A percentile compares a stretch with the other conserved stretches of the same genome.
phyloP scores from a whole-genome alignment of 1,140 invertebrate species.

The Drosophila eugracilis region DNA sequence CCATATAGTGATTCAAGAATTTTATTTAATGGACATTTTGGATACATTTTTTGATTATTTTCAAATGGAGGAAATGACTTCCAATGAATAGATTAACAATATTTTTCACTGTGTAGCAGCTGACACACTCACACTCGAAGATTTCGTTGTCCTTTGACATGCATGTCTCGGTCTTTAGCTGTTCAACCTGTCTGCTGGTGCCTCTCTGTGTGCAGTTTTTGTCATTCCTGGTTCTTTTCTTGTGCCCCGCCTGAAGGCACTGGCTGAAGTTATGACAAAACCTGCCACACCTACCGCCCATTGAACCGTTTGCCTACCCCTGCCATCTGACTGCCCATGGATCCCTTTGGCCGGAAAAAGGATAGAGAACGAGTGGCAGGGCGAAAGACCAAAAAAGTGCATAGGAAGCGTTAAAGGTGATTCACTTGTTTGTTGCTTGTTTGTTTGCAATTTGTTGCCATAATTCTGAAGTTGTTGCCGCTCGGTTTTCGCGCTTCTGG shows the following conservation, averaged over 20 bases:
- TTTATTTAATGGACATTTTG: no score
- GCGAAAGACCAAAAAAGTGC: constrained; percentile 49
- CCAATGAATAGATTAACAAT: background rate
- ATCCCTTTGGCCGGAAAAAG: constrained; percentile 9
- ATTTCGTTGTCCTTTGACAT: constrained; percentile 75
- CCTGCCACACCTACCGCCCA: constrained; percentile 21
- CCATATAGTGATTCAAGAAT: no score
- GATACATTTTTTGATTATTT: no score
- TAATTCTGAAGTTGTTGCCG: constrained; percentile 60
- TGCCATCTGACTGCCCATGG: background rate
- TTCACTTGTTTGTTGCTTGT: constrained; percentile 80
- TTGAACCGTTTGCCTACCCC: constrained; percentile 1
- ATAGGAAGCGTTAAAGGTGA: constrained; percentile 77
- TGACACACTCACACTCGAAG: constrained; percentile 15
- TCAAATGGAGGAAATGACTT: no score
- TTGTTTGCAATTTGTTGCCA: constrained; percentile 82
- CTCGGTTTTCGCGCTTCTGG: constrained; percentile 23
- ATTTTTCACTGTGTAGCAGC: background rate
- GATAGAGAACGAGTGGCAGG: background rate
- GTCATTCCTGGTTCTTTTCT: constrained; percentile 38
- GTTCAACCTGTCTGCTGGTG: constrained; percentile 30
- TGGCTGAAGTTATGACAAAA: constrained; percentile 57
- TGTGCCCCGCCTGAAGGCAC: constrained; percentile 30
- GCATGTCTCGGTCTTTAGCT: constrained; percentile 75
- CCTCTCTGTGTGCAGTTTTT: constrained; percentile 44